These are phyloP conservation scores for Sebastes alutus DNA, from an alignment of 2,797 vertebrate genomes.

Conservation along the genomic window DNA sequence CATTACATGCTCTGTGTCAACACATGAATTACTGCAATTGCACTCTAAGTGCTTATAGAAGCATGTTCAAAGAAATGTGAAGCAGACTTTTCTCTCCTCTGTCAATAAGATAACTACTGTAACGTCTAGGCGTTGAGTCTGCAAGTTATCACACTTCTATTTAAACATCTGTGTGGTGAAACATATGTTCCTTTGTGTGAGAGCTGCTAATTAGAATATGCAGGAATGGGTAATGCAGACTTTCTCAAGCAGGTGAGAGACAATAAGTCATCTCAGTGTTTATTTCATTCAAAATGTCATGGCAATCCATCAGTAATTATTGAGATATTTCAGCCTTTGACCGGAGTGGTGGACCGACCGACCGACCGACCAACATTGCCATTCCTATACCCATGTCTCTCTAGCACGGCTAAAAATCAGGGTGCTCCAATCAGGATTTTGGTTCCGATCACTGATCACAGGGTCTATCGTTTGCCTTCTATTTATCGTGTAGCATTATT, in stretches of 20 bases:
- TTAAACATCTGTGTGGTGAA: neutral
- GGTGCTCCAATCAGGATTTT: neutral
- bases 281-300: neutral
- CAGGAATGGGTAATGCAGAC: neutral
- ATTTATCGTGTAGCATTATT: neutral
- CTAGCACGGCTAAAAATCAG: neutral
- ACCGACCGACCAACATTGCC: neutral
- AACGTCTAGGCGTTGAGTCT: neutral
- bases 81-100: neutral
- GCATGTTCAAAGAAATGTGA: neutral
- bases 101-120: neutral
- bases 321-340: neutral
- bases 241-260: neutral
- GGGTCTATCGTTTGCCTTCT: too few species aligned
- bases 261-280: neutral
- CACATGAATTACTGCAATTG: slow-evolving; percentile 23
- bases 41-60: neutral
- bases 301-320: neutral
- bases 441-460: too few species aligned
- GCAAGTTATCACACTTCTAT: neutral
- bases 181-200: neutral
- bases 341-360: neutral
- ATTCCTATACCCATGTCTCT: neutral
- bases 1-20: slow-evolving; percentile 18
- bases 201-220: neutral